Conservation (phyloP, 1,140 invertebrate species). For the Oncopodura yosiiana region DNA sequence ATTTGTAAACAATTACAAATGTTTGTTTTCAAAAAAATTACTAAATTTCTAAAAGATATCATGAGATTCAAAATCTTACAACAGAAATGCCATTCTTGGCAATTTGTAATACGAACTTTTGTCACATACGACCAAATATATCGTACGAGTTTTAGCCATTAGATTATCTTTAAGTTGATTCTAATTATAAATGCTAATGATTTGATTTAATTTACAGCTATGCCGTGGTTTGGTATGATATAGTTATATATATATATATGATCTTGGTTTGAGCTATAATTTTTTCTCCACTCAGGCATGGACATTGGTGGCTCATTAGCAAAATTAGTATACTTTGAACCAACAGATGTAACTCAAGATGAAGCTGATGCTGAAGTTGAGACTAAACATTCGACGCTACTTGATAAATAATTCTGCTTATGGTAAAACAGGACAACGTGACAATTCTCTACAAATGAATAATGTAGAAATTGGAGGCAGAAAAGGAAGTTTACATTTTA, state of each 20-base stretch:
- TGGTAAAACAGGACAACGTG: constrained; percentile 84
- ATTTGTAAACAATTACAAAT: too few species aligned
- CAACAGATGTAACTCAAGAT: constrained; percentile 70
- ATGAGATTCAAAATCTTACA: too few species aligned
- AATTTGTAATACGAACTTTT: too few species aligned
- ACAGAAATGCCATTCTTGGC: too few species aligned
- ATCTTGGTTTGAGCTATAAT: background rate
- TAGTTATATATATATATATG: too few species aligned
- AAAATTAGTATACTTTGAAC: constrained; percentile 98
- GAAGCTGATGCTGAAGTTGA: constrained; percentile 70
- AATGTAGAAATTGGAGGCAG: constrained; percentile 72
- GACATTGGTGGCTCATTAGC: constrained; percentile 96
- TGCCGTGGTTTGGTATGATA: constrained; percentile 85
- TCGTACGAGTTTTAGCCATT: too few species aligned
- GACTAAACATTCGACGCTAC: constrained; percentile 81
- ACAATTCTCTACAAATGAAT: constrained; percentile 91
- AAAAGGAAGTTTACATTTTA: constrained; percentile 87
- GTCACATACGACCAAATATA: too few species aligned
- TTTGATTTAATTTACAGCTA: constrained; percentile 48
- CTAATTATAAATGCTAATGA: too few species aligned
- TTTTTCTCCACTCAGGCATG: constrained; percentile 64
- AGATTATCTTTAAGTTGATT: too few species aligned
- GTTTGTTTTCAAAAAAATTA: too few species aligned
- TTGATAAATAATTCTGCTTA: constrained; percentile 92
- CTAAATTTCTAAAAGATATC: too few species aligned